Evolutionary conservation across 1,140 invertebrate species (phyloP).

Genomic region (Drosophila pseudoobscura): DNA sequence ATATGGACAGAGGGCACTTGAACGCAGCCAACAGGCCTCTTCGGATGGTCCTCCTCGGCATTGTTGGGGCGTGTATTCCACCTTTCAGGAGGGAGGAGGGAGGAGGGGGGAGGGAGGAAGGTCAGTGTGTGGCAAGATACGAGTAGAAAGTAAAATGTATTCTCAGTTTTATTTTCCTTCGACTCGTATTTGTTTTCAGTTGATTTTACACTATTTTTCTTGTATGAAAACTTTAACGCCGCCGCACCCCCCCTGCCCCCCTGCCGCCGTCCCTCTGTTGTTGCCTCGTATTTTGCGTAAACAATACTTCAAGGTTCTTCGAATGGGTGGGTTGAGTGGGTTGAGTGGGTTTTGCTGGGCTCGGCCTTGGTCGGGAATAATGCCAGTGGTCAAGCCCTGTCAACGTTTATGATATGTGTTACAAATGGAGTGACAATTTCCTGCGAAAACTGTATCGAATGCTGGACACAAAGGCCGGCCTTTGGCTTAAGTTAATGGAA

Average conservation of each 20-base stretch:
- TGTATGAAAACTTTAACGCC: conserved; percentile 25
- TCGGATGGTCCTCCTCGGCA: conserved; percentile 8
- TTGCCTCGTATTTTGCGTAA: conserved; percentile 44
- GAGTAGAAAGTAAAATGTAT: conserved; percentile 38
- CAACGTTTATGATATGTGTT: conserved; percentile 41
- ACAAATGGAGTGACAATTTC: conserved; percentile 45
- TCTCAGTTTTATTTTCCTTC: conserved; percentile 45
- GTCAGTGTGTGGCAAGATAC: conserved; percentile 23
- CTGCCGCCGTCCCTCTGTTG: neutral
- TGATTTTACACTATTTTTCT: conserved; percentile 51
- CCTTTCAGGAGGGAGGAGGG: conserved; percentile 36
- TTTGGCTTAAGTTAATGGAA: too few species aligned
- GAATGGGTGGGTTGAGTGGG: too few species aligned
- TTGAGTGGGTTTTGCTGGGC: neutral
- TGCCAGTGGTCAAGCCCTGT: conserved; percentile 54
- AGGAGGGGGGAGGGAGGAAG: neutral
- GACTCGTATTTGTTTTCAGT: conserved; percentile 41
- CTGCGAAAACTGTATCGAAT: conserved; percentile 23
- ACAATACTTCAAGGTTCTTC: conserved; percentile 67
- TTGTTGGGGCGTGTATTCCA: conserved; percentile 46
- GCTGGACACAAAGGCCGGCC: conserved; percentile 3
- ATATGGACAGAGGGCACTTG: conserved; percentile 42
- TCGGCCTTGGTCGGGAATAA: conserved; percentile 31
- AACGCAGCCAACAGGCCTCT: conserved; percentile 28
- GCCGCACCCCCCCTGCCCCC: too few species aligned